Evolutionary conservation across 2,113 vertebrate genomes (phyloP), one percentile per base, ranked within the genome.

Genomic region (Irena cyanogastra): DNA sequence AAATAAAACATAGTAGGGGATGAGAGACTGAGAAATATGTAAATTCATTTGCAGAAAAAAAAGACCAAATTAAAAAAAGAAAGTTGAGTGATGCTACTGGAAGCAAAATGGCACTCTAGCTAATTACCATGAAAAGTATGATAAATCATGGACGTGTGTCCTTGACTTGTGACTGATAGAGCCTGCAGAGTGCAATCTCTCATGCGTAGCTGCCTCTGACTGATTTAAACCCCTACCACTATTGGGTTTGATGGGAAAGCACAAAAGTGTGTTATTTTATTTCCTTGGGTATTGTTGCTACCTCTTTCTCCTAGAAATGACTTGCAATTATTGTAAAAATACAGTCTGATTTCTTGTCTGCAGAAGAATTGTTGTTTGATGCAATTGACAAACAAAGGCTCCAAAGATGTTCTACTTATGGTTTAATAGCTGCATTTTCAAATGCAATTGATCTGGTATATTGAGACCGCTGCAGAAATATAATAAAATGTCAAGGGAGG

Each of bases 1-100:
- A 98, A 98, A 98, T 98, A 98, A 98, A 98, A 98, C 98, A 98
- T 97, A 87, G 90, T 96, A 95, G 89, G 82, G 87, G 95, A 93
- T 94, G 96, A 96, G 91, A 97, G 95, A 95, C 92, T 95, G 93
- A 96, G 96, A 98, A 97, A 97, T 95, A 87, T 94, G 94, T 97
- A 98, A 97, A 98, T 97, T 94, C 90, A 97, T 97, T 96, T 96
- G 96, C 93, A 96, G 95, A 88, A 93, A 95, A 92, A 92, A 92
- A 60, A 91, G 95, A 93, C 54, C 77, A 95, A 97, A 95, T 96
- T 97, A 96, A 94, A 91, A 97, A 95, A 95, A 96, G 93, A 96
- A 93, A 94, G 94, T 77, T 96, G 92, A 97, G 85, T 74, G 86
- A 96, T 98, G 97, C 92, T 95, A 97, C 83, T 94, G 90, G 95